Conservation (phyloP, 1,140 invertebrate genomes). For the Parasteatoda tepidariorum region DNA sequence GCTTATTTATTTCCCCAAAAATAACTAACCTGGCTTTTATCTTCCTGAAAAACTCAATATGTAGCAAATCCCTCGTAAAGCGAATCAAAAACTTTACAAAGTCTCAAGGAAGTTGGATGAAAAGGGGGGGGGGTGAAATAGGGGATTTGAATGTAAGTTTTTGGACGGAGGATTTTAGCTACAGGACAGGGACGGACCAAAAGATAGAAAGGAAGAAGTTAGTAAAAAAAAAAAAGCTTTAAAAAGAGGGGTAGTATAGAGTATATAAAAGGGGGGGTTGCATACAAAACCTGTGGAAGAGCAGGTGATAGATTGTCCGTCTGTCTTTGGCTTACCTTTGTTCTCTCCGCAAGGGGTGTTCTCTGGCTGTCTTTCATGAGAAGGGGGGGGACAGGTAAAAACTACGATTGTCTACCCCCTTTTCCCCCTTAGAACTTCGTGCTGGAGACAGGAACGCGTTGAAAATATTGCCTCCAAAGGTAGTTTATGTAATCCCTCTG, state of each 20-base stretch:
- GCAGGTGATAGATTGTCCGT: constrained; percentile 60
- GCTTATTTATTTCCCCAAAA: too few species aligned
- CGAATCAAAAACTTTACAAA: constrained; percentile 11
- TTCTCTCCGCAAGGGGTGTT: constrained; percentile 57
- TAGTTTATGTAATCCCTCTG: neutral
- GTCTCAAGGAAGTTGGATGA: neutral
- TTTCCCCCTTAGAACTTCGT: too few species aligned
- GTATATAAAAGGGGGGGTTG: neutral
- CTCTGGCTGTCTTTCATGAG: constrained; percentile 28
- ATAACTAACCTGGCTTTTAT: too few species aligned
- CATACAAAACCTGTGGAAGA: constrained; percentile 44
- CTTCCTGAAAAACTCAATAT: constrained; percentile 4
- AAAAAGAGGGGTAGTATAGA: neutral
- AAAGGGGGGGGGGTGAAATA: neutral
- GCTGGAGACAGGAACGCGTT: too few species aligned
- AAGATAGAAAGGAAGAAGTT: constrained; percentile 20
- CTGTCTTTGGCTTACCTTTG: constrained; percentile 56
- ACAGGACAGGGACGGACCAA: constrained; percentile 51
- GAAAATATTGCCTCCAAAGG: too few species aligned
- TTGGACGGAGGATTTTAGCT: constrained; percentile 1
- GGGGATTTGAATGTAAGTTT: neutral
- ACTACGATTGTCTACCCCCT: neutral
- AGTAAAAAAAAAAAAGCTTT: neutral
- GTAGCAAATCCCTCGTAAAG: neutral
- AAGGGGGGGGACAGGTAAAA: constrained; percentile 29